Base-by-base conservation (phyloP, 2,888 invertebrate species). In the Seira sanloemensis region DNA sequence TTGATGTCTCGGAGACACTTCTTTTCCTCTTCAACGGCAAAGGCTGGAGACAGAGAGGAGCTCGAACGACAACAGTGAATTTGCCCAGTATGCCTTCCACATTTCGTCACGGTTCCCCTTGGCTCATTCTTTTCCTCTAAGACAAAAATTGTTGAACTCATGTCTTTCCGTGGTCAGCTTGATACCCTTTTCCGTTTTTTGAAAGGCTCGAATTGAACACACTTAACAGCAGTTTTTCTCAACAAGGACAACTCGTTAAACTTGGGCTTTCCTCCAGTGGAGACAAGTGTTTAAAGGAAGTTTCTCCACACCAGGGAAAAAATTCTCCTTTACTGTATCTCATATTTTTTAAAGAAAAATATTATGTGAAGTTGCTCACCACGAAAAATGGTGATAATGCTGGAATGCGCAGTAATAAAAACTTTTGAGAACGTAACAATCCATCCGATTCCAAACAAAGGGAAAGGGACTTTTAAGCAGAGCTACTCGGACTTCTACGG, bases 1-100 rank as follows among this genome's bases (percentile, higher is more conserved):
- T 76, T 76, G 76, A 76, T 68, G 68, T 68, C 76, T 24, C 12
- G 23, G 16, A 23, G 75, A 75, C 75, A 66, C 66, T 75, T 75
- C 65, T 25, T 74, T 46, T 58, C 58, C 37, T 37, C 21, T 19
- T 58, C 58, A n/a, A n/a, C n/a, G n/a, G n/a, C n/a, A n/a, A n/a
- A n/a, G n/a, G n/a, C n/a, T n/a, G n/a, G n/a, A n/a, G n/a, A 12
- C 37, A 62, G 21, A 16, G 62, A 62, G 21, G 4, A 62, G 21
- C 23, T 21, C 19, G 62, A 62, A 9, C 12, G 62, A 21, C 62
- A 21, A n/a, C n/a, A n/a, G n/a, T n/a, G n/a, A n/a, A n/a, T n/a
- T n/a, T n/a, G n/a, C 62, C 62, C 19, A 4, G 21, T n/a, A 62
- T 9, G 1, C 4, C 62, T 62, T 62, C 21, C 62, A 46, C 71